Conservation (phyloP, 2,888 invertebrate species). For the Frankliniella intonsa region DNA sequence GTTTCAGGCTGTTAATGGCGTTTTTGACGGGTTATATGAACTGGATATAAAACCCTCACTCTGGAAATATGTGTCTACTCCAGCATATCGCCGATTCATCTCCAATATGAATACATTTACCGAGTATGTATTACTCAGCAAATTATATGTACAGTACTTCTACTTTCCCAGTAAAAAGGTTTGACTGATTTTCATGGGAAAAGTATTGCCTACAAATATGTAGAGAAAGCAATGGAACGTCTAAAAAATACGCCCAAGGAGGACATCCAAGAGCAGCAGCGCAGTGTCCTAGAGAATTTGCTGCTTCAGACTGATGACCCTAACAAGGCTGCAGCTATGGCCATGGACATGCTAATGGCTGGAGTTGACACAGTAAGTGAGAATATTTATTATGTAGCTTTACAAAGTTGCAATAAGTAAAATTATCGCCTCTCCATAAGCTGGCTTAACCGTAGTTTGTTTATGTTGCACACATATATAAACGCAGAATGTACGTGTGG, state of each 20-base stretch:
- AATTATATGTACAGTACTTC: background rate
- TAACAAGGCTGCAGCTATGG: constrained; percentile 60
- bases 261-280: background rate
- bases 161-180: background rate
- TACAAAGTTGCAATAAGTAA: background rate
- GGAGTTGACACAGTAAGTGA: constrained; percentile 65
- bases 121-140: background rate
- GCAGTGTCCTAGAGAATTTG: constrained; percentile 61
- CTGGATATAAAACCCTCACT: constrained; percentile 44
- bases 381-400: constrained; percentile 30
- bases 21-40: constrained; percentile 42
- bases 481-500: background rate
- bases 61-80: constrained; percentile 44
- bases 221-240: constrained; percentile 30
- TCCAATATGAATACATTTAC: constrained; percentile 43
- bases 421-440: too few relatives aligned
- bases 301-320: constrained; percentile 42
- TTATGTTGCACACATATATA: too few relatives aligned
- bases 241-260: constrained; percentile 39
- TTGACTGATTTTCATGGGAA: background rate
- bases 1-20: constrained; percentile 44
- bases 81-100: constrained; percentile 43
- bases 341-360: constrained; percentile 63
- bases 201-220: background rate
- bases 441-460: too few relatives aligned